Percentiles rank a stretch among this genome's conserved stretches.
Conservation (phyloP, 2,888 invertebrate species). For the Amphipoea oculea region DNA sequence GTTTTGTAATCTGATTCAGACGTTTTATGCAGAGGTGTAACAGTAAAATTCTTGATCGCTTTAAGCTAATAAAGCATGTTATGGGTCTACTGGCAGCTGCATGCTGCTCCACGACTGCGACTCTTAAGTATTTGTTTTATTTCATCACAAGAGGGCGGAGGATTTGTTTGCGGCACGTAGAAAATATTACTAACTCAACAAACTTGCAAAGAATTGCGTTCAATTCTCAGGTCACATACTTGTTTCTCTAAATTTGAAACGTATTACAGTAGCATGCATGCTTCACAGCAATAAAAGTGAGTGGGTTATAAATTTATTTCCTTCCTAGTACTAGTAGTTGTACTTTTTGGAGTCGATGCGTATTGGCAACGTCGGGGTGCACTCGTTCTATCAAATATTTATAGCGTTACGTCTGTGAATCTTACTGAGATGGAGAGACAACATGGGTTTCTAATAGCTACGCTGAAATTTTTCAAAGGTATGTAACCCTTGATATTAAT, state of each 20-base stretch:
- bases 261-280: slow-evolving; percentile 53
- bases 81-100: slow-evolving; percentile 57
- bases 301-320: slow-evolving; percentile 52
- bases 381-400: slow-evolving; percentile 30
- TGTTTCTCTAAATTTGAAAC: slow-evolving; percentile 58
- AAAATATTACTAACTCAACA: slow-evolving; percentile 65
- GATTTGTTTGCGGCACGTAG: slow-evolving; percentile 64
- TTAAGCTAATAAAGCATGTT: slow-evolving; percentile 68
- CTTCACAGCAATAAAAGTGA: slow-evolving; percentile 48
- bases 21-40: slow-evolving; percentile 69
- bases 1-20: slow-evolving; percentile 54
- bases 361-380: slow-evolving; percentile 13
- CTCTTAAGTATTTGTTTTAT: slow-evolving; percentile 61
- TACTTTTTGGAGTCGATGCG: slow-evolving; percentile 41
- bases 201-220: slow-evolving; percentile 61
- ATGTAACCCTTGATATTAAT: neutral
- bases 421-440: slow-evolving; percentile 20
- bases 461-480: neutral
- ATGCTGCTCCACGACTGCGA: slow-evolving; percentile 46
- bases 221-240: slow-evolving; percentile 60
- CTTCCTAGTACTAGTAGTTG: slow-evolving; percentile 25
- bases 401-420: slow-evolving; percentile 13
- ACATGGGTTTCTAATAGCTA: slow-evolving; percentile 1
- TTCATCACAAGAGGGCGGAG: slow-evolving; percentile 40
- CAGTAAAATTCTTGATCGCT: slow-evolving; percentile 67